Conservation (phyloP, 1,140 invertebrate genomes). For the Nomia melanderi region DNA sequence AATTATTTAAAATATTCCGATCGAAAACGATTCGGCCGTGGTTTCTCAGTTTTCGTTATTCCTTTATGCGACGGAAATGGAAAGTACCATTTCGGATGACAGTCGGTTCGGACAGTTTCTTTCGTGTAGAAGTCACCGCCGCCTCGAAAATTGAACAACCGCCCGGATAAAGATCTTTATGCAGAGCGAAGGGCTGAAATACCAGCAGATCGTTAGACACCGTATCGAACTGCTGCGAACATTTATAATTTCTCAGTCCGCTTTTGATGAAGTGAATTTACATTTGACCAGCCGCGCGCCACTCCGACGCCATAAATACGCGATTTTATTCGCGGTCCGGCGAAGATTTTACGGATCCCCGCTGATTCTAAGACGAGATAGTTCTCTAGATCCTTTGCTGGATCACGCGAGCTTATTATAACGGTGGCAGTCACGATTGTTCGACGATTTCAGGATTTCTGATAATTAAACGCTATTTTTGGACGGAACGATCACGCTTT, state of each 20-base stretch:
- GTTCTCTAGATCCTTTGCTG: constrained; percentile 19
- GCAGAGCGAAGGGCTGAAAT: constrained; percentile 74
- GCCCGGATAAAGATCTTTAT: constrained; percentile 77
- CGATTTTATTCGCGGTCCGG: constrained; percentile 46
- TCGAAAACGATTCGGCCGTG: background rate
- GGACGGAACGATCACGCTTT: background rate
- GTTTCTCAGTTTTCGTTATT: background rate
- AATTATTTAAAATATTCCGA: too few relatives aligned
- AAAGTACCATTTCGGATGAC: background rate
- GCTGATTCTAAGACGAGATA: constrained; percentile 50
- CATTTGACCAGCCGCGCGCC: constrained; percentile 27
- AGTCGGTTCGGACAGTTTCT: background rate
- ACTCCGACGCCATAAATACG: constrained; percentile 51
- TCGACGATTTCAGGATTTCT: background rate
- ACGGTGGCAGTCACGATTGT: constrained; percentile 3
- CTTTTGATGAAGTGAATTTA: constrained; percentile 74
- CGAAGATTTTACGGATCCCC: constrained; percentile 41
- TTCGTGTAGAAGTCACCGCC: constrained; percentile 24
- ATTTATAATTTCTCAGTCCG: constrained; percentile 72
- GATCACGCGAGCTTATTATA: constrained; percentile 48
- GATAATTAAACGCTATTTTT: background rate
- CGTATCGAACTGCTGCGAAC: constrained; percentile 67
- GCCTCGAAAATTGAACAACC: constrained; percentile 59
- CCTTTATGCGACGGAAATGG: background rate
- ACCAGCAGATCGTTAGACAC: constrained; percentile 75